A percentile compares a stretch with the other conserved stretches of the same genome.
These are phyloP conservation scores for Pygoscelis adeliae DNA, from an alignment of 2,113 vertebrate genomes.

Conservation along the genomic window DNA sequence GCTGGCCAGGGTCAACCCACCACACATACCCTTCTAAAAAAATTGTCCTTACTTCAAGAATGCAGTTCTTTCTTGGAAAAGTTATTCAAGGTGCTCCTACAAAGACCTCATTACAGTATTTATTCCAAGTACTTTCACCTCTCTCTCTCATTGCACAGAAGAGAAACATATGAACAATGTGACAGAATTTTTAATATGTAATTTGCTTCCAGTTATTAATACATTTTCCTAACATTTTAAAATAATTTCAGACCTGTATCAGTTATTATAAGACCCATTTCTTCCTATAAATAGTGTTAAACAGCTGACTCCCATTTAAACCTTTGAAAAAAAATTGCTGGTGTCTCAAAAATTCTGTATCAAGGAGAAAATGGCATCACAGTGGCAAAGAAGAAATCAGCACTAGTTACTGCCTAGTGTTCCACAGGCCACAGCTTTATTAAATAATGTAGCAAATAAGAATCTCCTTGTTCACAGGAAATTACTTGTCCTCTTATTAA, in stretches of 20 bases:
- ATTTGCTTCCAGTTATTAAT: not conserved
- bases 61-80: not conserved
- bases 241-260: not conserved
- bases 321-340: not conserved
- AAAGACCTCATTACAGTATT: not conserved
- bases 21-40: not conserved
- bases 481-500: not conserved
- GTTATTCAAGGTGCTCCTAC: not conserved
- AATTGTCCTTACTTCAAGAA: not conserved
- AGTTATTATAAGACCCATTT: not conserved
- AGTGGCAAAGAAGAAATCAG: not conserved
- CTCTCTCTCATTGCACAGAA: not conserved
- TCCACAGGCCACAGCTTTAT: not conserved
- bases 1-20: accelerated
- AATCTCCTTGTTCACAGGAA: not conserved
- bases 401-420: not conserved
- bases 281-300: not conserved
- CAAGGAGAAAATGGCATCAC: not conserved
- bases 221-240: not conserved
- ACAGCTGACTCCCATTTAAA: not conserved
- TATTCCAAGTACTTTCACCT: not conserved
- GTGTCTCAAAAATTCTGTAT: not conserved
- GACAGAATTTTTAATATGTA: not conserved
- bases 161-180: not conserved
- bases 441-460: not conserved